Base-by-base conservation (phyloP, 1,140 invertebrate genomes). In the Bombus terrestris region DNA sequence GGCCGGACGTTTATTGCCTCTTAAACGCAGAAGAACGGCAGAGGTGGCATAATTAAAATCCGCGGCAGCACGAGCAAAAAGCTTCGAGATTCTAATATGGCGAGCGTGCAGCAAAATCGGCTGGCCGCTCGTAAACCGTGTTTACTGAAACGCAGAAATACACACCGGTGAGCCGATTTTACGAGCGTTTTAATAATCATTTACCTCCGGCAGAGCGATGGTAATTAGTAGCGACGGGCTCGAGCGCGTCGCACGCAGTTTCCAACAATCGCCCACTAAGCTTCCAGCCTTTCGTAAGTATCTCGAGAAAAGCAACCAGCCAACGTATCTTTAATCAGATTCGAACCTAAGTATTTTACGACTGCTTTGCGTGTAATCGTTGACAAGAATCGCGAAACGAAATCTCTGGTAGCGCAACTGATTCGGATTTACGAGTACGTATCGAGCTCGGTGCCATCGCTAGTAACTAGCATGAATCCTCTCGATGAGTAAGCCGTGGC, bases 101-200 rank as follows among this genome's bases (percentile, higher is more conserved):
- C 28, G 28, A 59, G 53, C 35, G 32, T 18, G 15, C 71, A 12
- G 41, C 35, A 32, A 81, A 74, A 74, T 84, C 69, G 35, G 53
- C 59, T 35, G 68, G 73, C 6, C 18, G 47, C 37, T 37, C 81
- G 59, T 77, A 78, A 87, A 77, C 37, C 47, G 66, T 74, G 83
- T 74, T 86, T 79, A 66, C 75, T 71, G 37, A 75, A 81, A 57
- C 41, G 28, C 32, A 53, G 77, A 53, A 64, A 85, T 64, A 28
- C 59, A 57, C 12, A 22, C 25, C 39, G 41, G 47, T 32, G 35
- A 22, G 13, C 57, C 22, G 72, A 8, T 84, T 80, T 87, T 85
- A 85, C 53, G 35, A 47, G 18, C 32, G 72, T 66, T 81, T 81
- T 76, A 75, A 81, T 87, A 87, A 85, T 85, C 71, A 18, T 85